Evolutionary conservation across 2,113 vertebrate genomes (phyloP).

Genomic region (Lipotes vexillifer): DNA sequence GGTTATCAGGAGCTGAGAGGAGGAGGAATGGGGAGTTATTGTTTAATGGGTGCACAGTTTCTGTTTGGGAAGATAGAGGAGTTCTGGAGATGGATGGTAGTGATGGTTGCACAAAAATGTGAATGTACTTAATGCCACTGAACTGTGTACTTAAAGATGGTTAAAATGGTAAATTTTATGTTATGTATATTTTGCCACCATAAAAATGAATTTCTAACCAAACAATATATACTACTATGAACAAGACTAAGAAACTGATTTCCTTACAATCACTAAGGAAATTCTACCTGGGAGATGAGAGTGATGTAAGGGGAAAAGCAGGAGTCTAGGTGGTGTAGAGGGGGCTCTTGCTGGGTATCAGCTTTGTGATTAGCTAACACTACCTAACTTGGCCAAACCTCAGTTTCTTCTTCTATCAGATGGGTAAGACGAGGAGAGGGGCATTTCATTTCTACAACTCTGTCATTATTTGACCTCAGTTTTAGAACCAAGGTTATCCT

Average conservation of each 20-base stretch:
- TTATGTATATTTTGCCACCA: neutral
- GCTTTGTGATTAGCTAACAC: neutral
- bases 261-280: neutral
- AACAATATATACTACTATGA: neutral
- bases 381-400: neutral
- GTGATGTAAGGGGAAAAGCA: neutral
- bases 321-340: too few species aligned
- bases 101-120: neutral
- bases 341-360: neutral
- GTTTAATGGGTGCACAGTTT: neutral
- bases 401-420: conserved; percentile 31
- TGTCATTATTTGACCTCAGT: neutral
- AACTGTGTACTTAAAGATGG: neutral
- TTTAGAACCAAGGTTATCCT: conserved; percentile 16
- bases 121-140: neutral
- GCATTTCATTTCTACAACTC: neutral
- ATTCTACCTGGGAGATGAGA: neutral
- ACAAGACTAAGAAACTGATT: neutral
- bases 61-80: neutral
- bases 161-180: neutral
- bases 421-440: neutral
- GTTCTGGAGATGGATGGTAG: neutral
- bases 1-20: neutral
- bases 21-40: neutral
- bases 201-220: neutral